Evolutionary conservation across 2,888 invertebrate species (phyloP).

Genomic region (Uloborus plumipes): DNA sequence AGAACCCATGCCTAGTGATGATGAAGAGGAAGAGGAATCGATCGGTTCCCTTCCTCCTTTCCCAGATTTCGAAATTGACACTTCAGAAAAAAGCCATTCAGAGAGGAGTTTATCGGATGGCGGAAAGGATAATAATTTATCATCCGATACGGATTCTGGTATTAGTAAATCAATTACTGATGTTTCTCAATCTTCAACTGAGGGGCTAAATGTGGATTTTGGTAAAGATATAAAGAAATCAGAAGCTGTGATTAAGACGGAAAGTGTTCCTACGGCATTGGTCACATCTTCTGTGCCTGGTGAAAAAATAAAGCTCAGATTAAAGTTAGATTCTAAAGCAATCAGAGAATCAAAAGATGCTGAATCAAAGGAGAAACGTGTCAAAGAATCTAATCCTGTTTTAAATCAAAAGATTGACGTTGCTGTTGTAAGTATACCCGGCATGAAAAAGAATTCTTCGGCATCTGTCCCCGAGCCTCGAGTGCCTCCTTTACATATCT

Average conservation of each 20-base stretch:
- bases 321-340: slow-evolving; percentile 78
- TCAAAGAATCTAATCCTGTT: slow-evolving; percentile 36
- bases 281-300: slow-evolving; percentile 70
- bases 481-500: slow-evolving; percentile 90
- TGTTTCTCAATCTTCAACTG: slow-evolving; percentile 65
- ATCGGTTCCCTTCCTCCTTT: slow-evolving; percentile 61
- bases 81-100: slow-evolving; percentile 63
- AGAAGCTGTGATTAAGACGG: slow-evolving; percentile 19
- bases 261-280: slow-evolving; percentile 36
- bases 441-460: slow-evolving; percentile 40
- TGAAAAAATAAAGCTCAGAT: slow-evolving; percentile 85
- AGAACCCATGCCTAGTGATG: slow-evolving; percentile 81
- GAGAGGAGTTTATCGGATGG: slow-evolving; percentile 65
- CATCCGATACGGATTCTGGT: slow-evolving; percentile 66
- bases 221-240: slow-evolving; percentile 43
- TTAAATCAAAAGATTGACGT: slow-evolving; percentile 81
- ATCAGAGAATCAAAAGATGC: slow-evolving; percentile 62
- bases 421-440: slow-evolving; percentile 78
- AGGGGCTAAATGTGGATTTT: slow-evolving; percentile 38
- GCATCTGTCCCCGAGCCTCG: slow-evolving; percentile 76
- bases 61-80: slow-evolving; percentile 62
- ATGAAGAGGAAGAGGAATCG: slow-evolving; percentile 71
- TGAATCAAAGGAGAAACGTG: slow-evolving; percentile 59
- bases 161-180: slow-evolving; percentile 65
- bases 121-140: slow-evolving; percentile 63